Evolutionary conservation across 2,797 vertebrate genomes (phyloP), one percentile per base, ranked within the genome.

Genomic region (Adrianichthys oophorus): DNA sequence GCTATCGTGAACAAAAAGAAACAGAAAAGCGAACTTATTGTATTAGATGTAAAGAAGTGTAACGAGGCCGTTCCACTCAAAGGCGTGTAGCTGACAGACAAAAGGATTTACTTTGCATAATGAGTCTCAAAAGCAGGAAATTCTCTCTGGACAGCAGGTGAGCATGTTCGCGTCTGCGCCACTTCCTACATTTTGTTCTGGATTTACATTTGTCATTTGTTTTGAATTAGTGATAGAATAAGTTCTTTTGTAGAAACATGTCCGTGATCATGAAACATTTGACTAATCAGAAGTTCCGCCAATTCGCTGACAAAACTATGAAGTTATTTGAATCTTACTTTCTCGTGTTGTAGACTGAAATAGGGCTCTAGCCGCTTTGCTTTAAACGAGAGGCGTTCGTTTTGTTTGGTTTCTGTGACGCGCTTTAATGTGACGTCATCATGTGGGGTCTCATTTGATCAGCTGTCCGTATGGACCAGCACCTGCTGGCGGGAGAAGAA

Each of bases 141-240:
- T 85, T 87, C 4, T 91, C 89, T 2, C 54, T 88, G 80, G 88
- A 90, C 70, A 86, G 81, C 60, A 65, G 51, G 91, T 91, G 66
- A 92, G 90, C 90, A 84, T 15, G 1, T 1, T 17, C 18, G 16
- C 13, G 17, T 43, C 4, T 19, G 4, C 23, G 13, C n/a, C 19
- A 23, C 49, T 15, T 2, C 1, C 42, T 46, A 47, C 7, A 50
- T 1, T 48, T 45, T 48, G 15, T 17, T n/a, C 5, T 52, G 1
- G 5, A 0, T 17, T 21, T 14, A 1, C 0, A 23, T 37, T 12
- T 32, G 8, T 32, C 0, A 45, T 32, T 10, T 37, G 4, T 37
- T 13, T 37, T 37, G 8, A 26, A 32, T 32, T 32, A 2, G 29
- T 10, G 29, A 7, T 32, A 32, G 8, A 32, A 32, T 32, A 32